Evolutionary conservation across 2,888 invertebrate genomes (phyloP).

Genomic region (Dynastes maya): DNA sequence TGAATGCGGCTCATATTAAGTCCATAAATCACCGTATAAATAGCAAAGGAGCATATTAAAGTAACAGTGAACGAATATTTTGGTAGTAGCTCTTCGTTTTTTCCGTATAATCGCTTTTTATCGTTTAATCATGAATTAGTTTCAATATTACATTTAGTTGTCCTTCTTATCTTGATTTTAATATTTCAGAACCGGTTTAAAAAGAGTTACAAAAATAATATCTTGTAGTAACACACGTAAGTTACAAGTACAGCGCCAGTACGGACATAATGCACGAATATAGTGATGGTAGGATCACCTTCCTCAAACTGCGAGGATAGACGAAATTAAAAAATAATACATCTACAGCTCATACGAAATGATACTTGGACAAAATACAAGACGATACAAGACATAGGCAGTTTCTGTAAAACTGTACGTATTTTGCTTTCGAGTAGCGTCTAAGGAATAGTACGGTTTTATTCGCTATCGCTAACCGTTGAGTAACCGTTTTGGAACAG

Average conservation of each 20-base stretch:
- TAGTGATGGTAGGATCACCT: background rate
- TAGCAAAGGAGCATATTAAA: too few relatives aligned
- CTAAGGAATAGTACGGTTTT: background rate
- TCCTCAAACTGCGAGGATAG: background rate
- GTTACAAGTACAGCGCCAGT: slow-evolving; percentile 36
- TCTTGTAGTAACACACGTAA: slow-evolving; percentile 11
- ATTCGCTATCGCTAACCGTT: slow-evolving; percentile 56
- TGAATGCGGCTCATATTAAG: too few relatives aligned
- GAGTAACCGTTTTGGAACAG: slow-evolving; percentile 53
- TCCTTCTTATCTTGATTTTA: too few relatives aligned
- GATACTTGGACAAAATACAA: slow-evolving; percentile 15
- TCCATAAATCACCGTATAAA: too few relatives aligned
- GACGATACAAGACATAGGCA: slow-evolving; percentile 2
- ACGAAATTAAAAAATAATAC: slow-evolving; percentile 22
- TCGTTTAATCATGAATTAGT: too few relatives aligned
- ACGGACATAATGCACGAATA: slow-evolving; percentile 17
- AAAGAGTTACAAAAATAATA: slow-evolving; percentile 41
- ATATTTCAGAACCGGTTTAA: too few relatives aligned
- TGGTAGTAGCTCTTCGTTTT: too few relatives aligned
- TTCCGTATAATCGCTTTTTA: too few relatives aligned
- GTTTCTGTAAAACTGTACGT: slow-evolving; percentile 28
- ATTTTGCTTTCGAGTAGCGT: slow-evolving; percentile 18
- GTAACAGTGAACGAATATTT: too few relatives aligned
- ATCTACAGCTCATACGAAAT: background rate
- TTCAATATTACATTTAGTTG: too few relatives aligned